Evolutionary conservation across 2,113 vertebrate species (phyloP), one percentile per base, ranked within the genome.

Genomic region (Crocuta crocuta): DNA sequence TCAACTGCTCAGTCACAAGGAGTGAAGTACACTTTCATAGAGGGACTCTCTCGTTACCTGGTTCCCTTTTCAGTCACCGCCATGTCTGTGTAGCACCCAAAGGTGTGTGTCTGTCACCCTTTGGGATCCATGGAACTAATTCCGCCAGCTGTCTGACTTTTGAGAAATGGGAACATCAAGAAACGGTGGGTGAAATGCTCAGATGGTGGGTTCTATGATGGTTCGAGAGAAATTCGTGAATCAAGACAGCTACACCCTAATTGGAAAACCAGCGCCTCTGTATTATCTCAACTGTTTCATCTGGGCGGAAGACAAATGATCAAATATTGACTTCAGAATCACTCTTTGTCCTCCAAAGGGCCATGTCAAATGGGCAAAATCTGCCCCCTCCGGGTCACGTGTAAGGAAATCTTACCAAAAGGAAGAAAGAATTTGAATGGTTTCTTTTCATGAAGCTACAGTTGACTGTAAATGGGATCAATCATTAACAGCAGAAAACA

Each of bases 381-480:
- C 68, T 65, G 70, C 33, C 74, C 45, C 13, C 10, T 39, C 39
- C 50, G 78, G 73, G 39, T 84, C 91, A 74, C 33, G 19, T 5
- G 4, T 23, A 74, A 45, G 26, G 19, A 87, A 63, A 80, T 70
- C 61, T 63, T 58, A 89, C 48, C 55, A 82, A 39, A 10, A n/a
- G 91, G 73, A 96, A 91, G 68, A 63, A 39, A 26, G 31, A n/a
- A 92, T 84, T 26, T 50, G 83, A 94, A 87, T 28, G 63, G 35
- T 78, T 63, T 66, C 53, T 98, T 91, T 83, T 81, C 61, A 88
- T 80, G 24, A 92, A 91, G 81, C 58, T 83, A 39, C 19, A 89
- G 26, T 86, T 82, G 76, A n/a, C 79, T 31, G 43, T 45, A 84
- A 45, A 65, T 31, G 83, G 39, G 95, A 79, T 1, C 81, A 88